Percentiles rank a stretch among this genome's conserved stretches.
Conservation (phyloP, 2,888 invertebrate species). For the Bugula neritina region DNA sequence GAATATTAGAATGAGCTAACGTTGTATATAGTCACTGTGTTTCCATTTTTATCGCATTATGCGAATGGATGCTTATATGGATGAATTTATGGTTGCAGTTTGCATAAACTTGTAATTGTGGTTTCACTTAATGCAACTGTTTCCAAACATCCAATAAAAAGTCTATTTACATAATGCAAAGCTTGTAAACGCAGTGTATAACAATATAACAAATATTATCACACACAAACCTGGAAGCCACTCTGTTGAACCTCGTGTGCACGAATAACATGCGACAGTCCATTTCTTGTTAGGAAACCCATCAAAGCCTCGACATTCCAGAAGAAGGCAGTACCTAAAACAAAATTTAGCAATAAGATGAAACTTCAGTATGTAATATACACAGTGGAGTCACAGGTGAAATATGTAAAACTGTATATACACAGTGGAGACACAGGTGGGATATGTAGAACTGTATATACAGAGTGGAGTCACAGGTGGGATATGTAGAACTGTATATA, state of each 20-base stretch:
- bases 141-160: too few relatives aligned
- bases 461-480: not conserved
- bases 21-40: too few relatives aligned
- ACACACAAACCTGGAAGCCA: conserved; percentile 67
- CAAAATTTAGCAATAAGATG: not conserved
- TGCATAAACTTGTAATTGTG: too few relatives aligned
- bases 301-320: conserved; percentile 67
- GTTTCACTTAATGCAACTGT: too few relatives aligned
- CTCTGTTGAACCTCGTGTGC: conserved; percentile 69
- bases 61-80: too few relatives aligned
- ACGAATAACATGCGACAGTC: conserved; percentile 65
- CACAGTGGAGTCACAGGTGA: not conserved
- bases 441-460: not conserved
- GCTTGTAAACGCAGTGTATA: too few relatives aligned
- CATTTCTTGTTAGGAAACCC: conserved; percentile 63
- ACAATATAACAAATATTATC: too few relatives aligned
- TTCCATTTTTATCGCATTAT: too few relatives aligned
- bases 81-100: too few relatives aligned
- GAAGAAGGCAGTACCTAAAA: conserved; percentile 61
- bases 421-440: not conserved
- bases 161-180: too few relatives aligned
- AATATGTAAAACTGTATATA: not conserved
- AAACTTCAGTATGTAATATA: not conserved
- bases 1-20: too few relatives aligned
- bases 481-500: not conserved